These are phyloP conservation scores for Spatulosminthurus flaviceps DNA, from an alignment of 2,888 invertebrate species.

Conservation along the genomic window DNA sequence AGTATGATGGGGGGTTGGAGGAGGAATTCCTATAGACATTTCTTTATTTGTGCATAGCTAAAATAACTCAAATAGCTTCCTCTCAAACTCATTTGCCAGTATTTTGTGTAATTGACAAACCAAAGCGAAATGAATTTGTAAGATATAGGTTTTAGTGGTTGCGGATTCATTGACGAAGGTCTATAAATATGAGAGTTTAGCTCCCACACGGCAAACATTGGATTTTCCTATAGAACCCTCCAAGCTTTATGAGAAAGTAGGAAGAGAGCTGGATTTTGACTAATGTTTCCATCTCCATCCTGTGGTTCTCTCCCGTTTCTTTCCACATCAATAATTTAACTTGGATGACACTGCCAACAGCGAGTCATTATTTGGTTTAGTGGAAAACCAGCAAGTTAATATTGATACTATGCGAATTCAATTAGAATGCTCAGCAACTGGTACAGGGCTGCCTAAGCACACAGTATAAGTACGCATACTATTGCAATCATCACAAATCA, in stretches of 20 bases:
- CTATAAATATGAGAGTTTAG: not conserved
- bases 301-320: not conserved
- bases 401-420: conserved; percentile 25
- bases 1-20: not conserved
- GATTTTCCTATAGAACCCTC: not conserved
- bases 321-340: conserved; percentile 35
- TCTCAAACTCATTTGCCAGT: not conserved
- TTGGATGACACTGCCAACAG: conserved; percentile 28
- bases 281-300: conserved; percentile 2
- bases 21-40: not conserved
- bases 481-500: not conserved
- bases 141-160: not conserved
- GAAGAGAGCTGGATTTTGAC: conserved; percentile 4
- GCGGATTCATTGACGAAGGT: not conserved
- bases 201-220: not conserved
- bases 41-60: too few relatives aligned
- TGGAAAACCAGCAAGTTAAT: conserved; percentile 27
- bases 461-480: too few relatives aligned
- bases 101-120: conserved; percentile 19
- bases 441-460: not conserved
- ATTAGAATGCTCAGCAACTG: conserved; percentile 1
- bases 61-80: too few relatives aligned
- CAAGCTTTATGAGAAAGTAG: not conserved
- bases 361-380: conserved; percentile 14
- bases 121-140: conserved; percentile 20